Conservation (phyloP, 2,888 invertebrate genomes). For the Criorhina ranunculi region DNA sequence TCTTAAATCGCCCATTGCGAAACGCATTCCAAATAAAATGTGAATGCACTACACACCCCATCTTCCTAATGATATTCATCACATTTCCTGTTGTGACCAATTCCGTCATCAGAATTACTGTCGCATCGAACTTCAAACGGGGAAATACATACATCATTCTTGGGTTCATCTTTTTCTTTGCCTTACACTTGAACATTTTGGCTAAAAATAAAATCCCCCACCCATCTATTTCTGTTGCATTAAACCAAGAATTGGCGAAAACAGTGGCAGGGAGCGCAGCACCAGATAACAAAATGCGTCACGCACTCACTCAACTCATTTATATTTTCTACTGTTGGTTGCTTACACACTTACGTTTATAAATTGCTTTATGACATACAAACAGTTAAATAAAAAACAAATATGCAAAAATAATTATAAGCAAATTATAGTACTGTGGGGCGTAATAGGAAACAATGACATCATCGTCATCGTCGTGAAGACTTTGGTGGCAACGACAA, state of each 20-base stretch:
- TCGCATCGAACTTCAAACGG: conserved; percentile 23
- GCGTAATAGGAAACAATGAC: conserved; percentile 65
- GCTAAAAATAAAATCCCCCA: conserved; percentile 54
- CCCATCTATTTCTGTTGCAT: conserved; percentile 61
- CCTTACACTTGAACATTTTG: conserved; percentile 58
- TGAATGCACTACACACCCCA: too few species aligned
- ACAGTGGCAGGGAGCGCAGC: not conserved
- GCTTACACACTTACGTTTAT: conserved; percentile 39
- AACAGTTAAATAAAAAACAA: conserved; percentile 39
- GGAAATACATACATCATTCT: not conserved
- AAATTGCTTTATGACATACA: conserved; percentile 63
- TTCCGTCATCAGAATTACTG: conserved; percentile 14
- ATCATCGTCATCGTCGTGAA: conserved; percentile 49
- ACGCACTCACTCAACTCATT: conserved; percentile 53
- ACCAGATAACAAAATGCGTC: conserved; percentile 24
- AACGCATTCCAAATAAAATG: not conserved
- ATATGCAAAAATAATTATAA: conserved; percentile 47
- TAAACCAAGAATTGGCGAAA: conserved; percentile 22
- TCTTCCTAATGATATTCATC: not conserved
- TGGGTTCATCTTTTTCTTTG: conserved; percentile 2
- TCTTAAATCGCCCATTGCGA: not conserved
- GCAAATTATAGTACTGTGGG: conserved; percentile 37
- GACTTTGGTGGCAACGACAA: conserved; percentile 31
- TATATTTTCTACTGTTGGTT: conserved; percentile 26
- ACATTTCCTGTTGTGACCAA: conserved; percentile 4